Evolutionary conservation across 2,888 invertebrate species (phyloP).

Genomic region (Tolmerus cingulatus): DNA sequence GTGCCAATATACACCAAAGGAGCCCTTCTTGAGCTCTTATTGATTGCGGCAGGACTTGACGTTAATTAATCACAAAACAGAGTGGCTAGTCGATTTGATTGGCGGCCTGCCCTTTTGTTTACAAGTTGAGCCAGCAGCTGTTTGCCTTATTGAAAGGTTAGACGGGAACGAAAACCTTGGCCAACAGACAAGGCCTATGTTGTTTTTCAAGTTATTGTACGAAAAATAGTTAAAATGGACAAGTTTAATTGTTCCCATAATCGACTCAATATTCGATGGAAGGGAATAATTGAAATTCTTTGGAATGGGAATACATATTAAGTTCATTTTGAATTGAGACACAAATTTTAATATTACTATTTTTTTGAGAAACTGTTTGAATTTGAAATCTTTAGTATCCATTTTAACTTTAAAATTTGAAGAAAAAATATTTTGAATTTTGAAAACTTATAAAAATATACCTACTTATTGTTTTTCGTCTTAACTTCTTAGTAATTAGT

Average conservation of each 20-base stretch:
- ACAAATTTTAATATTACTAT: no score
- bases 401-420: no score
- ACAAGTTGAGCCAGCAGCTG: not conserved
- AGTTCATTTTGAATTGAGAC: no score
- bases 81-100: not conserved
- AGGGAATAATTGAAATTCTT: no score
- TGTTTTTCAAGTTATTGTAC: not conserved
- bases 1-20: not conserved
- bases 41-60: not conserved
- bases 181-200: not conserved
- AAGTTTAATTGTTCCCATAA: not conserved
- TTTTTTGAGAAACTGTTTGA: no score
- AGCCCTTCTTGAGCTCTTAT: not conserved
- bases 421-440: no score
- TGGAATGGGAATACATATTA: no score
- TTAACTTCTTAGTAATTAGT: no score
- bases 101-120: not conserved
- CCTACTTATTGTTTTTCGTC: no score
- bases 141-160: not conserved
- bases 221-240: not conserved
- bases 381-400: no score
- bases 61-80: not conserved
- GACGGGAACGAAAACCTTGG: not conserved
- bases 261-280: no score
- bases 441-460: no score